Evolutionary conservation across 1,140 invertebrate genomes (phyloP).

Genomic region (Venturia canescens): DNA sequence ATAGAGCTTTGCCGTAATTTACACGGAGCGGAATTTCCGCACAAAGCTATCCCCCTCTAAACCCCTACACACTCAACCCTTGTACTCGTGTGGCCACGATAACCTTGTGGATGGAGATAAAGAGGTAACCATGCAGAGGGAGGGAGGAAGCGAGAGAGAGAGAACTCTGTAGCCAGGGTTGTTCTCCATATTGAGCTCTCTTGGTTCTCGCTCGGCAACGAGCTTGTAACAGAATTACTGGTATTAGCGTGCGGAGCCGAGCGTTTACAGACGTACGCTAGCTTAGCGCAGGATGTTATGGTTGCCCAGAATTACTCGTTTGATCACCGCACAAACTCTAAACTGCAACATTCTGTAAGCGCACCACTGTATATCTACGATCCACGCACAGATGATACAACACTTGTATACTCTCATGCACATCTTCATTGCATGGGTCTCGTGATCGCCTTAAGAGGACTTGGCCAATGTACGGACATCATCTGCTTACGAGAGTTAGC

Average conservation of each 20-base stretch:
- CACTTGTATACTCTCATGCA: not conserved
- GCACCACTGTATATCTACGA: not conserved
- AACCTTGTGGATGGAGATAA: slow-evolving; percentile 47
- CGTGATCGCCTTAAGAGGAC: not conserved
- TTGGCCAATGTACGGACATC: not conserved
- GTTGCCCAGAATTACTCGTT: slow-evolving; percentile 62
- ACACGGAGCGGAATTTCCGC: slow-evolving; percentile 45
- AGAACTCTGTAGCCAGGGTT: slow-evolving; percentile 18
- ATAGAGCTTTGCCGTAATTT: slow-evolving; percentile 39
- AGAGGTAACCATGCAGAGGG: not conserved
- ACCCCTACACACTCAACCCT: slow-evolving; percentile 24
- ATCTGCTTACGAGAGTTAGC: not conserved
- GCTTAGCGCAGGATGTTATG: slow-evolving; percentile 59
- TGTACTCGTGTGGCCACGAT: slow-evolving; percentile 52
- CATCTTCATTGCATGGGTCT: too few relatives aligned
- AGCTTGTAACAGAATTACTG: slow-evolving; percentile 61
- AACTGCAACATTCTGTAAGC: slow-evolving; percentile 12
- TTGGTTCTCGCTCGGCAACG: slow-evolving; percentile 38
- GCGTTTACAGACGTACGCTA: slow-evolving; percentile 60
- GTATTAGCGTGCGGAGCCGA: slow-evolving; percentile 56
- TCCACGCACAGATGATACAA: not conserved
- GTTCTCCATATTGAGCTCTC: slow-evolving; percentile 14
- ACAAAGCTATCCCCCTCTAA: slow-evolving; percentile 37
- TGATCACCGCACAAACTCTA: slow-evolving; percentile 52
- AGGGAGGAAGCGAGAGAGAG: not conserved